Base-by-base conservation (phyloP, 2,113 vertebrate genomes). In the Gracilinanus agilis region DNA sequence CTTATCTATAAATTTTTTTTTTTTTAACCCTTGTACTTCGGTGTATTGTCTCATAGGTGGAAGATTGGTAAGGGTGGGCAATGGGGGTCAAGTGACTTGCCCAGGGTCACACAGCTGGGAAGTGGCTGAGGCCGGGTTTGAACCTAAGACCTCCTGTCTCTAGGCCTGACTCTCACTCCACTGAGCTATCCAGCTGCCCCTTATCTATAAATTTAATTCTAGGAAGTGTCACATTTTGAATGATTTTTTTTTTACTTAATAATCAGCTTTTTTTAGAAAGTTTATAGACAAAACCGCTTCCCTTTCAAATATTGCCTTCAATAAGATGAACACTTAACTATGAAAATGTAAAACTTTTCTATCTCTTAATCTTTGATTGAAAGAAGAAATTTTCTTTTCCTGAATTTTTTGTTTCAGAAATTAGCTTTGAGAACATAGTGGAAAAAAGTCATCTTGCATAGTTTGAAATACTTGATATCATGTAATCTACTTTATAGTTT, bases 381-480 rank as follows among this genome's bases (percentile, higher is more conserved):
- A 92, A 96, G 90, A 92, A 94, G n/a, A 91, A 90, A 93, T 23
- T 34, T 54, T 54, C n/a, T 54, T 83, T 94, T 83, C 90, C 44
- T 92, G 56, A 95, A 92, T 34, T 53, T 58, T 44, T 89, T 44
- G 23, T 54, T 55, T 90, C 58, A 67, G 10, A 67, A 58, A 67
- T 67, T 29, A 67, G 11, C 58, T 67, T 67, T 67, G 29, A 67
- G 27, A 34, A 12, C 88, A 8, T 95, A 23, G 54, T 90, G 44
- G 24, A 90, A 88, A 90, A 58, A 94, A 92, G 25, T 88, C 9
- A 90, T 94, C 55, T 92, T 94, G 10, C 94, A 8, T 61, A 93
- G 27, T 2, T 91, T 95, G 91, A 94, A 93, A 95, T 93, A 93
- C 40, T 93, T 94, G 88, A 49, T 93, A 75, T 93, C 91, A 93